These are phyloP conservation scores for Alauda arvensis DNA, from an alignment of 2,797 vertebrate species.

Conservation along the genomic window DNA sequence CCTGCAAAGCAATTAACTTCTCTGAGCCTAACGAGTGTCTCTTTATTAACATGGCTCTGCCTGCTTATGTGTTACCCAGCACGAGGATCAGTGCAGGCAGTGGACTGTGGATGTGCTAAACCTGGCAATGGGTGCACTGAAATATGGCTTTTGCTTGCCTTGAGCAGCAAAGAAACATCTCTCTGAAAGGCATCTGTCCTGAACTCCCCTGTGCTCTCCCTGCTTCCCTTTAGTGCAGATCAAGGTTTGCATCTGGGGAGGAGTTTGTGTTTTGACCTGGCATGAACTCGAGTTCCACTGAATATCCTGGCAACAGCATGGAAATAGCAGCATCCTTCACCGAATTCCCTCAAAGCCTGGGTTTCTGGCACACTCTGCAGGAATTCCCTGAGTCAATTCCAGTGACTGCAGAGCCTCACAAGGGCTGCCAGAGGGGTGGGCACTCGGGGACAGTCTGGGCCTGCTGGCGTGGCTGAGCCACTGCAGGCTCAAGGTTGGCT, in stretches of 20 bases:
- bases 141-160: neutral
- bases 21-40: accelerated
- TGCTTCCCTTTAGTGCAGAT: neutral
- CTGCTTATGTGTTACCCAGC: neutral
- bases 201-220: neutral
- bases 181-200: neutral
- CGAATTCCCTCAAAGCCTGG: neutral
- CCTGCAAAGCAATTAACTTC: neutral
- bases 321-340: neutral
- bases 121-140: neutral
- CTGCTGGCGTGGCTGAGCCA: neutral
- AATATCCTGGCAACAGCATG: neutral
- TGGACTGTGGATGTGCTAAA: neutral
- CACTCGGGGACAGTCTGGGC: accelerated
- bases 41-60: neutral
- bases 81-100: neutral
- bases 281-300: neutral
- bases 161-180: neutral
- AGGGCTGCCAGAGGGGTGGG: neutral
- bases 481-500: neutral
- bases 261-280: neutral
- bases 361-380: slow-evolving; percentile 29
- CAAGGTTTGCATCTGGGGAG: neutral
- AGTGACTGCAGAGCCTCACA: neutral
- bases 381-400: neutral